Conservation (phyloP, 2,113 vertebrate genomes). For the Rhinolophus sinicus region DNA sequence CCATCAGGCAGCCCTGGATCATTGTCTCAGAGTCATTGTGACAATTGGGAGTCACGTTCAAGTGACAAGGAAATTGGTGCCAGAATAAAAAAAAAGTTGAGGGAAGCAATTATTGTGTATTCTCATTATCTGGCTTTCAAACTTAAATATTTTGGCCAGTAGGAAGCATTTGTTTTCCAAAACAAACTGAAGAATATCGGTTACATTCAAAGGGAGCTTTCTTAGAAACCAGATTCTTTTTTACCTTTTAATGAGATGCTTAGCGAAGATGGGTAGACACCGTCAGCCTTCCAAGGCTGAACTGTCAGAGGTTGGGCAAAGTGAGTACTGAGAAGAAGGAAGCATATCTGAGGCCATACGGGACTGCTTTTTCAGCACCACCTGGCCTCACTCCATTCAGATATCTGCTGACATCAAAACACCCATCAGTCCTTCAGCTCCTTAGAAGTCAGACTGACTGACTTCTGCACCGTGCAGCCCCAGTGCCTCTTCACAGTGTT, state of each 20-base stretch:
- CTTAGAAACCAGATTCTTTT: conserved; percentile 36
- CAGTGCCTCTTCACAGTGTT: background rate
- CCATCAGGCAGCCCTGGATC: background rate
- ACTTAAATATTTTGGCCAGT: conserved; percentile 57
- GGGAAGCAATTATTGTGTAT: background rate
- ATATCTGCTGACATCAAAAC: background rate
- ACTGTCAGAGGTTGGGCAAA: background rate
- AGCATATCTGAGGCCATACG: background rate
- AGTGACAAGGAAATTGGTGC: conserved; percentile 47
- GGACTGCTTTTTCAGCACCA: background rate
- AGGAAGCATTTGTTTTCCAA: conserved; percentile 58
- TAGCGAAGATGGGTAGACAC: background rate
- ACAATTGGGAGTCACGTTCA: conserved; percentile 42
- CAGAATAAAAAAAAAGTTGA: background rate
- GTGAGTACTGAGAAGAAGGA: background rate
- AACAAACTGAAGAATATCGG: conserved; percentile 57
- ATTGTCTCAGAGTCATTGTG: conserved; percentile 36
- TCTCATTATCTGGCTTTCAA: conserved; percentile 55
- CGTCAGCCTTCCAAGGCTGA: background rate
- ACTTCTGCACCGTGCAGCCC: too few species aligned
- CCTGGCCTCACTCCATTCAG: background rate
- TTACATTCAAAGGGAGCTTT: background rate
- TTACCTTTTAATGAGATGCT: conserved; percentile 11
- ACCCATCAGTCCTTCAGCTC: background rate
- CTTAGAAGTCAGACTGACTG: background rate